Evolutionary conservation across 1,140 invertebrate genomes (phyloP).

Genomic region (Drosophila parabipectinata): DNA sequence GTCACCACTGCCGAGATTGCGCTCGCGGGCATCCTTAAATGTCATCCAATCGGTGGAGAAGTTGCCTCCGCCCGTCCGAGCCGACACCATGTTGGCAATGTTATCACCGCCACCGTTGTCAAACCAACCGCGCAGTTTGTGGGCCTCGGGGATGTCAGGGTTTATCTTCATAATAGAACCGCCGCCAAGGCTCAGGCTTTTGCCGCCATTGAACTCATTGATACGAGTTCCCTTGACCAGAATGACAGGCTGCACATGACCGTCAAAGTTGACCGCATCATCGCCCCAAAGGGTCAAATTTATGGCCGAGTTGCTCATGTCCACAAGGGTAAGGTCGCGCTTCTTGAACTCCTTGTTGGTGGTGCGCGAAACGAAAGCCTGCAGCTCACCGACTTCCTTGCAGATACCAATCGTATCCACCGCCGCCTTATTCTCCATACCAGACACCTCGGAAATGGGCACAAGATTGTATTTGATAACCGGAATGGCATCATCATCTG

Average conservation of each 20-base stretch:
- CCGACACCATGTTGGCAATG: constrained; percentile 88
- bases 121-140: constrained; percentile 95
- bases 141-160: constrained; percentile 95
- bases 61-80: constrained; percentile 84
- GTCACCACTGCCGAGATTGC: constrained; percentile 88
- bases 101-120: constrained; percentile 89
- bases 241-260: constrained; percentile 90
- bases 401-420: constrained; percentile 97
- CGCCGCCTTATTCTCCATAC: constrained; percentile 87
- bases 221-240: constrained; percentile 92
- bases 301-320: constrained; percentile 92
- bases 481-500: constrained; percentile 88
- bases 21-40: constrained; percentile 89
- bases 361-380: constrained; percentile 89
- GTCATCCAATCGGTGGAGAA: constrained; percentile 87
- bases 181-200: constrained; percentile 82
- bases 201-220: constrained; percentile 91
- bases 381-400: constrained; percentile 89
- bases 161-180: constrained; percentile 90
- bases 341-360: constrained; percentile 95
- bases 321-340: constrained; percentile 94
- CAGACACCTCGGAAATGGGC: constrained; percentile 90
- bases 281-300: constrained; percentile 90
- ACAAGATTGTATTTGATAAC: constrained; percentile 93
- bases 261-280: constrained; percentile 94